phyloP scores from a whole-genome alignment of 2,888 invertebrate species.

The Disparrhopalites patrizii region DNA sequence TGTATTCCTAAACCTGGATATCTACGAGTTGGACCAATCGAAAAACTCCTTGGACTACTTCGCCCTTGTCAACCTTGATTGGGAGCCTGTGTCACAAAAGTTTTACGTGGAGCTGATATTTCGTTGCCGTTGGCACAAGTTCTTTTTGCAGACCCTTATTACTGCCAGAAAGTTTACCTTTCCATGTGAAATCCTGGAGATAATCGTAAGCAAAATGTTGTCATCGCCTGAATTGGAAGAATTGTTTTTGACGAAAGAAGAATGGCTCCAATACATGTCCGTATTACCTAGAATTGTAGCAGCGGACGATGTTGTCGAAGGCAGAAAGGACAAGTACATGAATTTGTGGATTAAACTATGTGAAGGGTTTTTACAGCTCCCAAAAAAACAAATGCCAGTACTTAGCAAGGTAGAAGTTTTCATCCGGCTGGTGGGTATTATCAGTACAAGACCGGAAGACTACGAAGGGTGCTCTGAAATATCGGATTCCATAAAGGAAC shows the following conservation, averaged over 20 bases:
- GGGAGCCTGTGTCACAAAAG: slow-evolving; percentile 18
- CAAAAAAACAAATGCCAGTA: not conserved
- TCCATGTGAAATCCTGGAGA: not conserved
- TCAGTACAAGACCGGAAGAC: slow-evolving; percentile 17
- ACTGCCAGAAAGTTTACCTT: not conserved
- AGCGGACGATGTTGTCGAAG: not conserved
- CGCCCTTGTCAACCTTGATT: slow-evolving; percentile 3
- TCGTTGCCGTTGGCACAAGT: slow-evolving; percentile 20
- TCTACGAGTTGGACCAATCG: not conserved
- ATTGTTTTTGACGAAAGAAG: not conserved
- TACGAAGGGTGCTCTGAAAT: slow-evolving; percentile 28
- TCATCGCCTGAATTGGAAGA: not conserved
- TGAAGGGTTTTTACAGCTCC: not conserved
- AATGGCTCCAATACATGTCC: slow-evolving; percentile 1
- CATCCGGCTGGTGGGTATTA: slow-evolving; percentile 28
- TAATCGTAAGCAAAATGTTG: not conserved
- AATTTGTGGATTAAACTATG: not conserved
- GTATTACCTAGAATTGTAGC: not conserved
- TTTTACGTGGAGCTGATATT: slow-evolving; percentile 24
- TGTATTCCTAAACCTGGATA: slow-evolving; percentile 25
- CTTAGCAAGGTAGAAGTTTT: slow-evolving; percentile 15
- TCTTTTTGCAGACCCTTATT: slow-evolving; percentile 30
- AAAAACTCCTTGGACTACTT: not conserved
- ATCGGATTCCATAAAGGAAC: slow-evolving; percentile 27
- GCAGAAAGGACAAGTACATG: not conserved